Conservation (phyloP, 2,888 invertebrate species). For the Alloplasta piceator region DNA sequence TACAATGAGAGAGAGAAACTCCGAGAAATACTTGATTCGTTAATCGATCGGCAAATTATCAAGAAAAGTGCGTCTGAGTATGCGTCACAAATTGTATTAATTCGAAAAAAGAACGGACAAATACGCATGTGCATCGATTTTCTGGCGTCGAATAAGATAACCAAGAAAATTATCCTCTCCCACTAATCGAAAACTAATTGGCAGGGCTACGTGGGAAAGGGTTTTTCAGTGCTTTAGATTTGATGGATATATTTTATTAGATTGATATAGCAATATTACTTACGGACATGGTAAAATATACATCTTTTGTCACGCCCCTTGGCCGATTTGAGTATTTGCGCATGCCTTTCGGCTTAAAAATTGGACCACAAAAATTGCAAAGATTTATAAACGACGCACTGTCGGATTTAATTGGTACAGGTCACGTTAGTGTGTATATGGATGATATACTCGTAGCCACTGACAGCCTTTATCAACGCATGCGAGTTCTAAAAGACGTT, state of each 20-base stretch:
- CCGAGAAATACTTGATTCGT: too few species aligned
- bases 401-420: constrained; percentile 35
- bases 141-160: constrained; percentile 34
- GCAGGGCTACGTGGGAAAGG: constrained; percentile 28
- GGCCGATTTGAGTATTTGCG: constrained; percentile 56
- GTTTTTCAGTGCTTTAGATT: constrained; percentile 47
- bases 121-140: constrained; percentile 55
- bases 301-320: constrained; percentile 55
- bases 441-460: constrained; percentile 54
- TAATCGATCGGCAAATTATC: too few species aligned
- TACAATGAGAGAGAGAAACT: too few species aligned
- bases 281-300: constrained; percentile 61
- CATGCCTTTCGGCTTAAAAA: constrained; percentile 61
- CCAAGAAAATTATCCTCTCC: constrained; percentile 50
- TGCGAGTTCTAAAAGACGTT: constrained; percentile 36
- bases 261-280: constrained; percentile 32
- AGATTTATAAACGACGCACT: constrained; percentile 48
- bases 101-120: too few species aligned
- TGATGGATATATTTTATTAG: constrained; percentile 46
- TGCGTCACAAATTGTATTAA: too few species aligned
- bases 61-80: too few species aligned
- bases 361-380: constrained; percentile 53
- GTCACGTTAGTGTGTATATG: constrained; percentile 55
- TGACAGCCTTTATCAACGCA: constrained; percentile 38
- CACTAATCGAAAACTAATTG: constrained; percentile 40